A percentile compares a stretch with the other conserved stretches of the same genome.
phyloP scores from a whole-genome alignment of 2,888 invertebrate species.

The Volucella zonaria region DNA sequence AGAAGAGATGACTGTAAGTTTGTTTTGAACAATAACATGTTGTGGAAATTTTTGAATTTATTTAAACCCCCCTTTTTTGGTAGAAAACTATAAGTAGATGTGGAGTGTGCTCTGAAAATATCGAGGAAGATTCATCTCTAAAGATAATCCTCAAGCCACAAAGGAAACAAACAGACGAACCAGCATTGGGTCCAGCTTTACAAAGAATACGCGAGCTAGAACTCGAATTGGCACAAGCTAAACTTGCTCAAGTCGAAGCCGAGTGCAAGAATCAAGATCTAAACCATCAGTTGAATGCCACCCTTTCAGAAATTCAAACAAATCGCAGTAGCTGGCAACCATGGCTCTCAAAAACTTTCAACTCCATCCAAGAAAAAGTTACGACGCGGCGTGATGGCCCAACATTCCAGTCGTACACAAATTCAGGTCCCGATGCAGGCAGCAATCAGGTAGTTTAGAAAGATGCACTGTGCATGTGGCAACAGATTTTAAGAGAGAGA shows the following conservation, averaged over 20 bases:
- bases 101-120: constrained; percentile 82
- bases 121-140: constrained; percentile 72
- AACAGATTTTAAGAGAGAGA: constrained; percentile 37
- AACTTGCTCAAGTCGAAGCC: constrained; percentile 97
- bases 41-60: constrained; percentile 1
- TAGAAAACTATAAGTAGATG: constrained; percentile 84
- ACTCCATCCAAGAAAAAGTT: constrained; percentile 82
- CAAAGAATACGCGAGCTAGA: constrained; percentile 93
- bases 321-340: constrained; percentile 88
- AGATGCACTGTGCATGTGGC: constrained; percentile 8
- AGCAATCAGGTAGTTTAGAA: constrained; percentile 81
- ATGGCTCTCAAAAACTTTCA: constrained; percentile 96
- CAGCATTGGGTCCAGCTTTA: constrained; percentile 80
- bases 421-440: constrained; percentile 79
- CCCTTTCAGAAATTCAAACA: constrained; percentile 89
- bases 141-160: constrained; percentile 51
- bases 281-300: constrained; percentile 93
- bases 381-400: constrained; percentile 78
- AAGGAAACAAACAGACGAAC: constrained; percentile 77
- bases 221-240: constrained; percentile 97
- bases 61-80: constrained; percentile 68
- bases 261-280: constrained; percentile 98
- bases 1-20: constrained; percentile 86
- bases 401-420: constrained; percentile 82
- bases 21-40: neutral